These are phyloP conservation scores for Armadillidium nasatum DNA, from an alignment of 1,140 invertebrate genomes.

Conservation along the genomic window DNA sequence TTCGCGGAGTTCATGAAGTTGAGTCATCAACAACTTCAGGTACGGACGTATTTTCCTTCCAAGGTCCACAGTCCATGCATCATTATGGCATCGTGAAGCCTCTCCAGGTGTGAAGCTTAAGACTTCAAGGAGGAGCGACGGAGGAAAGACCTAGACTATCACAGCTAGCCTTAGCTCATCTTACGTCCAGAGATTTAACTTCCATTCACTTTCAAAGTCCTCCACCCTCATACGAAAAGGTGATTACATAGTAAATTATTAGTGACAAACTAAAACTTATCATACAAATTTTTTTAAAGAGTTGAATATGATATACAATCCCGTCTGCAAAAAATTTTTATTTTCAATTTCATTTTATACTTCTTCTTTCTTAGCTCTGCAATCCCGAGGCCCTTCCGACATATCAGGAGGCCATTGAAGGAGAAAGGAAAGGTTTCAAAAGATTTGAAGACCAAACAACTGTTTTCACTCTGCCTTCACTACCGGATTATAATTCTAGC, in stretches of 20 bases:
- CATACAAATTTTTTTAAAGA: too few species aligned
- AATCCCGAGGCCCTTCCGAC: background rate
- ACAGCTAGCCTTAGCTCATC: background rate
- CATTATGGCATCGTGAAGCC: background rate
- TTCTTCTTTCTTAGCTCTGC: background rate
- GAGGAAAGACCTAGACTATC: background rate
- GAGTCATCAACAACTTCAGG: background rate
- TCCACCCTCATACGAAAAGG: background rate
- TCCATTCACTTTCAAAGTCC: background rate
- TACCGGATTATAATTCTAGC: background rate
- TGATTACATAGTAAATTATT: background rate
- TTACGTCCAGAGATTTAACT: background rate
- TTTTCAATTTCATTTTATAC: too few species aligned
- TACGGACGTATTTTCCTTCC: background rate
- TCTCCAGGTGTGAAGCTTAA: background rate
- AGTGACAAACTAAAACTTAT: background rate
- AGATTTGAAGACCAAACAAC: background rate
- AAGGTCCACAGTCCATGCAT: background rate
- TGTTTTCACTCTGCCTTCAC: background rate
- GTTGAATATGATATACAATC: too few species aligned
- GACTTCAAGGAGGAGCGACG: background rate
- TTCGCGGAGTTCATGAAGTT: background rate
- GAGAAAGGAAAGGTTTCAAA: background rate
- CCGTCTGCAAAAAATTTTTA: too few species aligned
- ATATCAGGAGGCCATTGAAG: constrained; percentile 1